These are phyloP conservation scores for Bombus vancouverensis DNA, from an alignment of 1,140 invertebrate genomes.

Conservation along the genomic window DNA sequence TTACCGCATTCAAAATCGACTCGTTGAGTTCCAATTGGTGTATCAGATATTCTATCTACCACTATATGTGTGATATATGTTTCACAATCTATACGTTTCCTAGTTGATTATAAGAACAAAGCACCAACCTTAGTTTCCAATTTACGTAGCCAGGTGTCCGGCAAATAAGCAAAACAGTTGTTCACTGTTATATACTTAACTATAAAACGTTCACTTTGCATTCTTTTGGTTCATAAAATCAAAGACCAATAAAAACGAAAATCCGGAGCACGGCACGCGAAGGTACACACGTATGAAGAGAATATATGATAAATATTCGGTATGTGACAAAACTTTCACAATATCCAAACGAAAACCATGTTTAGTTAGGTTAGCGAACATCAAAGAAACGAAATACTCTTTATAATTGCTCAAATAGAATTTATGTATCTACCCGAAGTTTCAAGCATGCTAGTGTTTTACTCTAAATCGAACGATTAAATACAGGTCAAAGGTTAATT, in stretches of 20 bases:
- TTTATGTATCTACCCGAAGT: background rate
- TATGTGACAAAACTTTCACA: conserved; percentile 32
- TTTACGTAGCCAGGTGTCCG: conserved; percentile 68
- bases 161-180: conserved; percentile 75
- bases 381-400: background rate
- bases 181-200: conserved; percentile 73
- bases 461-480: background rate
- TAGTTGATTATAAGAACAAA: background rate
- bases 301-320: conserved; percentile 38
- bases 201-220: conserved; percentile 74
- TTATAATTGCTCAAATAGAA: background rate
- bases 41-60: conserved; percentile 23
- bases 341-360: background rate
- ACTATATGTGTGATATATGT: background rate
- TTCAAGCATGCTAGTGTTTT: background rate
- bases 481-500: conserved; percentile 44
- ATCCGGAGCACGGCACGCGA: background rate
- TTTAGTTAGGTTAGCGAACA: conserved; percentile 25
- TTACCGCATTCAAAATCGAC: background rate
- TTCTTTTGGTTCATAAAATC: conserved; percentile 45
- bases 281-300: background rate
- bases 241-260: conserved; percentile 12
- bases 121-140: conserved; percentile 68
- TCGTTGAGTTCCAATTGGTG: background rate
- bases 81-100: background rate